Conservation (phyloP, 2,113 vertebrate species). For the Numida meleagris region DNA sequence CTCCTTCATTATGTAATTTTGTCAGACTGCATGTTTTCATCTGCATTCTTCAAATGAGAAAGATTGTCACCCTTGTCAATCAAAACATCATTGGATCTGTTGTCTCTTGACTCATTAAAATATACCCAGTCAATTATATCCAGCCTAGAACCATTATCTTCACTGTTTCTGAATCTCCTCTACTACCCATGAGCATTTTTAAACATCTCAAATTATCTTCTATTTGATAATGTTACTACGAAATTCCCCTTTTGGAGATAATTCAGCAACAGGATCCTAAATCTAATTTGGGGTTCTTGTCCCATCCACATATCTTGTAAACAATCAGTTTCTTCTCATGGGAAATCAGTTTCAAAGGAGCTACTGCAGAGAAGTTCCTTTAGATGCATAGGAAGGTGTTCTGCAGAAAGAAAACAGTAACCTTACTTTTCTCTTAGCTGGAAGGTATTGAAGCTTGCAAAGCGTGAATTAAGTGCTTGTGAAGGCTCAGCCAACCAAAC, state of each 20-base stretch:
- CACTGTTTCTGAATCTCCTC: neutral
- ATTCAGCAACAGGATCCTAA: neutral
- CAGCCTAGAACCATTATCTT: neutral
- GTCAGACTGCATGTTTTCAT: neutral
- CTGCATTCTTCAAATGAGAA: neutral
- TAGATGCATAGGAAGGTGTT: neutral
- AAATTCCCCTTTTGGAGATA: neutral
- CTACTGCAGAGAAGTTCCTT: neutral
- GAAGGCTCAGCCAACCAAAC: slow-evolving; percentile 4
- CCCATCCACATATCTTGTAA: neutral
- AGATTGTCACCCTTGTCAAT: neutral
- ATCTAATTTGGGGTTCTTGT: neutral
- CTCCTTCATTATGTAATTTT: neutral
- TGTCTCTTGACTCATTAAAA: neutral
- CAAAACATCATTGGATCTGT: neutral
- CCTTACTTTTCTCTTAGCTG: neutral
- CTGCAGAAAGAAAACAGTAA: neutral
- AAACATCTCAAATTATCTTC: neutral
- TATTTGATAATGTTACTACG: neutral
- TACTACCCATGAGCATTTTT: neutral
- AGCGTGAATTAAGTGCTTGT: neutral
- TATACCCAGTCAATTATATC: neutral
- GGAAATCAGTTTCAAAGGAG: slow-evolving; percentile 1
- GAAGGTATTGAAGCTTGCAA: neutral
- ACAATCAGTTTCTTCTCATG: neutral